These are phyloP conservation scores for Rhinichthys klamathensis DNA, from an alignment of 2,113 vertebrate species.

Conservation along the genomic window DNA sequence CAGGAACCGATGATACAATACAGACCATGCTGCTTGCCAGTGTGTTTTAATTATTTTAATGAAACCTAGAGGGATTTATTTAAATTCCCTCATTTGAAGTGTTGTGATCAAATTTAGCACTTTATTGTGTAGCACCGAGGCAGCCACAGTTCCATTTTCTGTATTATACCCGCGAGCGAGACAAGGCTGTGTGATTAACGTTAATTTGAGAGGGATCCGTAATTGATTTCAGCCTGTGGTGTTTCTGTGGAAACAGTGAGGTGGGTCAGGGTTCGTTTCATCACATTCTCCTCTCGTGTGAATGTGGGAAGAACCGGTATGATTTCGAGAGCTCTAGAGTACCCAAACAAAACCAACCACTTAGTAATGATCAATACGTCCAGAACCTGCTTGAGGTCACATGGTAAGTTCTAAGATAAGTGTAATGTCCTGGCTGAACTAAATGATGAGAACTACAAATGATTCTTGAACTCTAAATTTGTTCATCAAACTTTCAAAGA, in stretches of 20 bases:
- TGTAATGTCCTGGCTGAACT: conserved; percentile 19
- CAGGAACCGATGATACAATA: background rate
- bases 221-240: conserved; percentile 55
- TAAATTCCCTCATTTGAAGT: conserved; percentile 39
- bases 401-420: background rate
- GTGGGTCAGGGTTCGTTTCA: conserved; percentile 49
- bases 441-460: background rate
- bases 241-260: conserved; percentile 39
- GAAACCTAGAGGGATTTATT: conserved; percentile 22
- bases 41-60: conserved; percentile 26
- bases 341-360: conserved; percentile 33
- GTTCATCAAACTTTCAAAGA: background rate
- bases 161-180: background rate
- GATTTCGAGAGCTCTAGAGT: conserved; percentile 30
- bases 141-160: conserved; percentile 9
- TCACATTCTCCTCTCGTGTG: conserved; percentile 16
- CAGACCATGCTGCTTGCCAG: background rate
- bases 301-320: conserved; percentile 28
- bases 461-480: background rate
- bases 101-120: conserved; percentile 33
- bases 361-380: conserved; percentile 25
- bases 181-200: conserved; percentile 41
- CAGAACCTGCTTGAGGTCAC: background rate
- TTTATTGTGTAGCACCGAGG: conserved; percentile 12
- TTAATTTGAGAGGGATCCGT: conserved; percentile 56